Percentiles rank a stretch among this genome's conserved stretches.
These are phyloP conservation scores for Pseudomyrmex dendroicus DNA, from an alignment of 1,140 invertebrate genomes.

Conservation along the genomic window DNA sequence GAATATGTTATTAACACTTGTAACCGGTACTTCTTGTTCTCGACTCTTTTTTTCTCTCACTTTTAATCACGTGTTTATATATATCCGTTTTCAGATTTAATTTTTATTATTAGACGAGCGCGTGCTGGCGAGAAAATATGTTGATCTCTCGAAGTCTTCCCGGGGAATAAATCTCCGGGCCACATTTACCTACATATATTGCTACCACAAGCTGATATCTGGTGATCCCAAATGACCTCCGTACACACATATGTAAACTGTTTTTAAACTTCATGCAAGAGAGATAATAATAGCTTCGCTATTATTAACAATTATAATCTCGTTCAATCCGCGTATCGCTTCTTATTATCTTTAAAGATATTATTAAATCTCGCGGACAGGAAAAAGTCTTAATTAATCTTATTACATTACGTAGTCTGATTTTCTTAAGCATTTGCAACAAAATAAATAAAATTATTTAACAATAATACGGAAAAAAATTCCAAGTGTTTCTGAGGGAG, in stretches of 20 bases:
- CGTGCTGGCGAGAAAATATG: neutral
- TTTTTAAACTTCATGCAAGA: conserved; percentile 18
- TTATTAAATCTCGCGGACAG: too few relatives aligned
- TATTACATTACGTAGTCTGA: too few relatives aligned
- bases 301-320: conserved; percentile 38
- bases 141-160: neutral
- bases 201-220: neutral
- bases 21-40: neutral
- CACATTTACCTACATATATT: neutral
- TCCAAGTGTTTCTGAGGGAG: too few relatives aligned
- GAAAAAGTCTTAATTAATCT: too few relatives aligned
- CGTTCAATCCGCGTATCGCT: conserved; percentile 1
- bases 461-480: too few relatives aligned
- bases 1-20: neutral
- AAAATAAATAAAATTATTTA: too few relatives aligned
- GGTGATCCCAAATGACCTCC: conserved; percentile 20
- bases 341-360: neutral
- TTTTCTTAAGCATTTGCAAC: too few relatives aligned
- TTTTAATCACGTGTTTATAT: neutral
- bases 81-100: neutral
- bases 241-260: conserved; percentile 32
- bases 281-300: conserved; percentile 21
- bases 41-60: too few relatives aligned
- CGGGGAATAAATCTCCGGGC: conserved; percentile 16
- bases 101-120: conserved; percentile 13